Evolutionary conservation across 2,797 vertebrate genomes (phyloP).

Genomic region (Notolabrus celidotus): DNA sequence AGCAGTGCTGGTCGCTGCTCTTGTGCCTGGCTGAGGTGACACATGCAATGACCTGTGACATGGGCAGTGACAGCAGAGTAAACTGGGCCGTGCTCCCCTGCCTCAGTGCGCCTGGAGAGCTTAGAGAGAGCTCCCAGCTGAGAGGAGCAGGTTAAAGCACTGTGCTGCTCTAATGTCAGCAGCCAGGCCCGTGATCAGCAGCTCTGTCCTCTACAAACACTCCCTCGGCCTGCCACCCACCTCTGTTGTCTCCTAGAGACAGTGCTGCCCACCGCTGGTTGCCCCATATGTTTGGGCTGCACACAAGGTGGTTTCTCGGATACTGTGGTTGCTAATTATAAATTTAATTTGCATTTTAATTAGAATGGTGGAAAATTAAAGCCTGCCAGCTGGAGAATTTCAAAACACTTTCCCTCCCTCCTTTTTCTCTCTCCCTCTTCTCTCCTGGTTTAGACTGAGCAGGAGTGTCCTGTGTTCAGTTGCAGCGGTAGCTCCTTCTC

Average conservation of each 20-base stretch:
- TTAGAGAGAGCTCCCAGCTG: conserved; percentile 67
- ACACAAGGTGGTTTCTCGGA: conserved; percentile 98
- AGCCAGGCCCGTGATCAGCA: conserved; percentile 56
- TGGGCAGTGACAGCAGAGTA: conserved; percentile 88
- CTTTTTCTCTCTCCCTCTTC: conserved; percentile 70
- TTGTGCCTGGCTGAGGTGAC: conserved; percentile 88
- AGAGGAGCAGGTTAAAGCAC: conserved; percentile 68
- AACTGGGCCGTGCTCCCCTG: conserved; percentile 86
- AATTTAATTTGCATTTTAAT: conserved; percentile 99
- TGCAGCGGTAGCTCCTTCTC: conserved; percentile 73
- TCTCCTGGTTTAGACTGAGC: conserved; percentile 75
- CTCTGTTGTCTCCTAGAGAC: conserved; percentile 83
- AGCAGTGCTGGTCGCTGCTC: conserved; percentile 83
- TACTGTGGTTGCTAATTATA: conserved; percentile 99
- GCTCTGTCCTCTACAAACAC: conserved; percentile 65
- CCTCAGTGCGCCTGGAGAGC: conserved; percentile 84
- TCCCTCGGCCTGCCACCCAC: conserved; percentile 69
- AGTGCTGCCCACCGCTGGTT: conserved; percentile 91
- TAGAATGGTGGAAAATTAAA: conserved; percentile 99
- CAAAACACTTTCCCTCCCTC: conserved; percentile 90
- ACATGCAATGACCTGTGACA: conserved; percentile 92
- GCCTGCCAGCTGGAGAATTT: conserved; percentile 99
- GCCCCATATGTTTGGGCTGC: conserved; percentile 97
- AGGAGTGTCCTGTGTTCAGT: conserved; percentile 78
- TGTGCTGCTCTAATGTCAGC: conserved; percentile 57